A percentile compares a stretch with the other conserved stretches of the same genome.
These are phyloP conservation scores for Eumerus sabulonum DNA, from an alignment of 2,888 invertebrate genomes.

Conservation along the genomic window DNA sequence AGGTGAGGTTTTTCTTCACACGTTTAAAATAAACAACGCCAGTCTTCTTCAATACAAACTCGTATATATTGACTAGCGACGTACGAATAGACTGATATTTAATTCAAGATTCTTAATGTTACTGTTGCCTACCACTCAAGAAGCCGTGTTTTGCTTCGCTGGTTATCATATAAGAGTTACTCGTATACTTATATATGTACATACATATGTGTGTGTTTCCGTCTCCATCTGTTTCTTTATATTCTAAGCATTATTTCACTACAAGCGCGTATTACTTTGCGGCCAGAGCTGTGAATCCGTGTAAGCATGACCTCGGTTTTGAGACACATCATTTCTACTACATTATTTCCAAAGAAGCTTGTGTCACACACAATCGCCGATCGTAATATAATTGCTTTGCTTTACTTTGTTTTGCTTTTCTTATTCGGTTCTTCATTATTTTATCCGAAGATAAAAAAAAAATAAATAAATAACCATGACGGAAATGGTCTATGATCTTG, in stretches of 20 bases:
- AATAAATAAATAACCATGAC: slow-evolving; percentile 55
- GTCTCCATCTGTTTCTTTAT: not conserved
- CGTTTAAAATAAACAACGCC: slow-evolving; percentile 29
- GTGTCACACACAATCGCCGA: slow-evolving; percentile 61
- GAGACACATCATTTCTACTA: slow-evolving; percentile 39
- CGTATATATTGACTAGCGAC: slow-evolving; percentile 53
- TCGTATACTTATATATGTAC: slow-evolving; percentile 6
- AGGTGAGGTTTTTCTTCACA: slow-evolving; percentile 65
- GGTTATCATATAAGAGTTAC: slow-evolving; percentile 35
- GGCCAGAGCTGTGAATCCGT: slow-evolving; percentile 33
- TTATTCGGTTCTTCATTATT: not conserved
- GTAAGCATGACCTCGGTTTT: slow-evolving; percentile 58
- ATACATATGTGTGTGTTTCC: not conserved
- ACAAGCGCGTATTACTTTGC: slow-evolving; percentile 29
- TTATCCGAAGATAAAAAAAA: not conserved
- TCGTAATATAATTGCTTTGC: slow-evolving; percentile 57
- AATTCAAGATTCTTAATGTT: slow-evolving; percentile 53
- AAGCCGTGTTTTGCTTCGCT: slow-evolving; percentile 56
- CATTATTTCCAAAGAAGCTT: slow-evolving; percentile 54
- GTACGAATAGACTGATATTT: slow-evolving; percentile 51
- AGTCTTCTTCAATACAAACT: no score
- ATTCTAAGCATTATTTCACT: slow-evolving; percentile 1
- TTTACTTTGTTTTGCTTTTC: slow-evolving; percentile 2
- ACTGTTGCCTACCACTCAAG: slow-evolving; percentile 27
- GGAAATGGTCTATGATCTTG: slow-evolving; percentile 59